Evolutionary conservation across 2,888 invertebrate species (phyloP).

Genomic region (Blastobasis adustella): DNA sequence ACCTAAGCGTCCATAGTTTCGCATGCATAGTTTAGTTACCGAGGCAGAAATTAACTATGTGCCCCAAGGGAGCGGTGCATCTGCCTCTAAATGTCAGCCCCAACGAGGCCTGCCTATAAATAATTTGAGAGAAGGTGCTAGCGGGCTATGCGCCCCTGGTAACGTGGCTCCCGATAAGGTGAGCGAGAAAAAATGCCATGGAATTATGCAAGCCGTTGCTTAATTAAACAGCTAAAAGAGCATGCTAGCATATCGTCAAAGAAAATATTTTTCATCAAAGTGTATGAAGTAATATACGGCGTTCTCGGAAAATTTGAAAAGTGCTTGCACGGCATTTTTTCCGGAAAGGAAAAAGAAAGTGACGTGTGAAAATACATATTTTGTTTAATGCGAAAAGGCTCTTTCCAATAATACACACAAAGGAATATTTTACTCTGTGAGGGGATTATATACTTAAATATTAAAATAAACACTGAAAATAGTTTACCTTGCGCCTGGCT

Average conservation of each 20-base stretch:
- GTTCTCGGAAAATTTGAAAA: too few species aligned
- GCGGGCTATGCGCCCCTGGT: conserved; percentile 39
- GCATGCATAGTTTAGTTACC: conserved; percentile 35
- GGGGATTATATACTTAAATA: conserved; percentile 10
- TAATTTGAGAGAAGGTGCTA: conserved; percentile 58
- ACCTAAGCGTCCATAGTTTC: conserved; percentile 10
- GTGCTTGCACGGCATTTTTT: too few species aligned
- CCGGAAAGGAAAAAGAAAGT: too few species aligned
- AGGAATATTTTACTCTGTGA: conserved; percentile 1
- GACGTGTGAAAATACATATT: too few species aligned
- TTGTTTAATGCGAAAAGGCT: background rate
- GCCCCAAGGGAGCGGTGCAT: conserved; percentile 45
- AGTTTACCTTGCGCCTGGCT: conserved; percentile 81
- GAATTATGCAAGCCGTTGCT: conserved; percentile 38
- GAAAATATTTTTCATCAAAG: too few species aligned
- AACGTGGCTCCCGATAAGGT: conserved; percentile 45
- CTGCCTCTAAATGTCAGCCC: conserved; percentile 65
- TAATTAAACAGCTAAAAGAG: background rate
- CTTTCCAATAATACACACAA: conserved; percentile 2
- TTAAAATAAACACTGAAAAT: conserved; percentile 6
- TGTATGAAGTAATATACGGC: too few species aligned
- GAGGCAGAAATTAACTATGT: conserved; percentile 53
- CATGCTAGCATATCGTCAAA: too few species aligned
- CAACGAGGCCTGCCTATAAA: conserved; percentile 56
- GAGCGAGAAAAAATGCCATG: conserved; percentile 45